phyloP scores from a whole-genome alignment of 2,113 vertebrate species.

The Empidonax traillii region DNA sequence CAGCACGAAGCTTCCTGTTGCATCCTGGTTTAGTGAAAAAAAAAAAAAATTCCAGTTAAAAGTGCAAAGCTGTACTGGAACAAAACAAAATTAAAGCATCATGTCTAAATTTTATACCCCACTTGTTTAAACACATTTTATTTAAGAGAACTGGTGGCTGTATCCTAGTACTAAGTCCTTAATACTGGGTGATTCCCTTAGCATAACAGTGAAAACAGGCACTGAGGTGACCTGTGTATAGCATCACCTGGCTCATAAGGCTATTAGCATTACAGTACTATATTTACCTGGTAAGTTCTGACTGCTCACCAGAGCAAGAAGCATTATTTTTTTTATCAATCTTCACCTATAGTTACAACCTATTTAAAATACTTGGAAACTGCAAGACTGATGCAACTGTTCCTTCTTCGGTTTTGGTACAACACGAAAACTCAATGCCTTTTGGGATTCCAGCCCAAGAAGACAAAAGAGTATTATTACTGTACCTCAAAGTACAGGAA shows the following conservation, averaged over 20 bases:
- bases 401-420: not conserved
- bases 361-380: not conserved
- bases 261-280: not conserved
- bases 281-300: not conserved
- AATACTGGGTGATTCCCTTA: not conserved
- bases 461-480: not conserved
- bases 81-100: not conserved
- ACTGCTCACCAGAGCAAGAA: not conserved
- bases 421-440: not conserved
- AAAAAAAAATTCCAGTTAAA: not conserved
- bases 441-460: not conserved
- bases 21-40: constrained; percentile 80
- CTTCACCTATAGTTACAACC: not conserved
- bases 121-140: not conserved
- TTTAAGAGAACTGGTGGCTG: not conserved
- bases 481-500: not conserved
- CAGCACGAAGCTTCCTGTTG: constrained; percentile 93
- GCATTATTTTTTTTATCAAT: not conserved
- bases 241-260: not conserved
- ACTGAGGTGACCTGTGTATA: not conserved
- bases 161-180: not conserved
- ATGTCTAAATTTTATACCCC: not conserved
- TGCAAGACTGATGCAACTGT: not conserved
- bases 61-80: not conserved
- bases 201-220: not conserved